Percentiles rank a stretch among this genome's conserved stretches.
phyloP scores from a whole-genome alignment of 2,113 vertebrate species.

The Procapra przewalskii region DNA sequence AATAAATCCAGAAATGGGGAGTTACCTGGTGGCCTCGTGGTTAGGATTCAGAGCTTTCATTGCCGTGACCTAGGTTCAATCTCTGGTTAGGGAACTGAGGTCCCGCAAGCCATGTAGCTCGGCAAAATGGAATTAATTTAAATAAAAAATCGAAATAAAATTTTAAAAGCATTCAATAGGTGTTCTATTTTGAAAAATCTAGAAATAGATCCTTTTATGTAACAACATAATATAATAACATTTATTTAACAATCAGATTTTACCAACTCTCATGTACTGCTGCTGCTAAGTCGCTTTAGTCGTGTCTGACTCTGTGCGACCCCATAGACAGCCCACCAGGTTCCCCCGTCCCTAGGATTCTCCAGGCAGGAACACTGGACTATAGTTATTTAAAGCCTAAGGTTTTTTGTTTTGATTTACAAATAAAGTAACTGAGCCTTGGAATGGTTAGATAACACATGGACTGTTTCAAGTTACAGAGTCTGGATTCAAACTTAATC shows the following conservation, averaged over 20 bases:
- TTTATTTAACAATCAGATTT: neutral
- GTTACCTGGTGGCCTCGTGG: neutral
- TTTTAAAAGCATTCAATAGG: neutral
- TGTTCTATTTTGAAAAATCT: neutral
- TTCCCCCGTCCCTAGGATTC: too few species aligned
- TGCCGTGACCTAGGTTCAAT: neutral
- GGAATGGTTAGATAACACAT: neutral
- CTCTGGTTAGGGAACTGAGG: neutral
- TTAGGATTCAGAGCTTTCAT: neutral
- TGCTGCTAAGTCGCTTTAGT: too few species aligned
- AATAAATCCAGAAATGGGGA: neutral
- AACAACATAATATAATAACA: neutral
- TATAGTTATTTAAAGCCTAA: neutral
- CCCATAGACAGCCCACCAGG: too few species aligned
- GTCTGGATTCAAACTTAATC: neutral
- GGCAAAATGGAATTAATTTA: neutral
- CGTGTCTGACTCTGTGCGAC: too few species aligned
- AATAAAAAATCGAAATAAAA: neutral
- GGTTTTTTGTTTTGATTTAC: constrained; percentile 14
- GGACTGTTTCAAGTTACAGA: neutral
- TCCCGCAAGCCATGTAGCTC: neutral
- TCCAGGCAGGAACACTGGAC: too few species aligned
- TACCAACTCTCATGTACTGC: neutral
- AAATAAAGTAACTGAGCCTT: neutral
- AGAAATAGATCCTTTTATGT: neutral